These are phyloP conservation scores for Nymphicus hollandicus DNA, from an alignment of 2,113 vertebrate species.

Conservation along the genomic window DNA sequence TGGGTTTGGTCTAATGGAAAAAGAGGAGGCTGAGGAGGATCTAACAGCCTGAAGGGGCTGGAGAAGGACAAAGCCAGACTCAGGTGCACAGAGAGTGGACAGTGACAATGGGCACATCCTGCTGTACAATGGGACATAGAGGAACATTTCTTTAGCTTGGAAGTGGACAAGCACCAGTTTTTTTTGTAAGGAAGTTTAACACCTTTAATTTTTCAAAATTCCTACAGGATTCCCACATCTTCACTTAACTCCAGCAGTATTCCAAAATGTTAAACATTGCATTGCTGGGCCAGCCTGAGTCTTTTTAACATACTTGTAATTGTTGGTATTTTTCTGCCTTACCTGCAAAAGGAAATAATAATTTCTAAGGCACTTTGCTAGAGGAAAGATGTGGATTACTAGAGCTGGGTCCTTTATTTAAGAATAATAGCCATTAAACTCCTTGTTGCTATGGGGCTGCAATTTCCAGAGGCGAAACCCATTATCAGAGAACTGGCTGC, in stretches of 20 bases:
- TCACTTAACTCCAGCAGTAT: background rate
- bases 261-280: background rate
- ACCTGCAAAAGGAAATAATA: background rate
- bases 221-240: background rate
- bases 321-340: background rate
- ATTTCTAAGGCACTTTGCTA: background rate
- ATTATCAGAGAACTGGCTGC: conserved; percentile 27
- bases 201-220: background rate
- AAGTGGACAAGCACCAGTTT: background rate
- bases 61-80: background rate
- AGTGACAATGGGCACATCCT: background rate
- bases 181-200: background rate
- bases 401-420: background rate
- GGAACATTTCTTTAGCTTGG: background rate
- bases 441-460: conserved; percentile 63
- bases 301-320: background rate
- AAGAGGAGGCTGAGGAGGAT: background rate
- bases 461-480: conserved; percentile 40
- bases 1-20: background rate
- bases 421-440: conserved; percentile 42
- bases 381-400: background rate
- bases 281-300: background rate
- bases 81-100: background rate
- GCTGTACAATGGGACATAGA: fast-evolving
- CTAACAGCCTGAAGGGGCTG: background rate